Evolutionary conservation across 2,797 vertebrate species (phyloP).

Genomic region (Hoplostethus mediterraneus): DNA sequence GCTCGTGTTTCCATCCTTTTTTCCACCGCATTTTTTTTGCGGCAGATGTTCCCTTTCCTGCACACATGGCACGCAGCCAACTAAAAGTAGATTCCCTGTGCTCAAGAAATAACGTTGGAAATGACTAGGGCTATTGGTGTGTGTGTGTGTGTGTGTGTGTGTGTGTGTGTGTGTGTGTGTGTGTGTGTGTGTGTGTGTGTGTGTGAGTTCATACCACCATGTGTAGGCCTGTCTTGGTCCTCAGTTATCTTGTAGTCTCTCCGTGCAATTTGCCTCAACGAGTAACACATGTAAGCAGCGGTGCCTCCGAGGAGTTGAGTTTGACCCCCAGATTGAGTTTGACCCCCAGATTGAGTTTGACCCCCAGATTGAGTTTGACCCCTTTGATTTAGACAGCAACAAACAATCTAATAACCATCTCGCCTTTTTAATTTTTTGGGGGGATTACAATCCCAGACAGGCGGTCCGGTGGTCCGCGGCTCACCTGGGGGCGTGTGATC

Average conservation of each 20-base stretch:
- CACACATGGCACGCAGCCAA: constrained; percentile 47
- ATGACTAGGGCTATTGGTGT: neutral
- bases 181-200: neutral
- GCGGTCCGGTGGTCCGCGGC: constrained; percentile 5
- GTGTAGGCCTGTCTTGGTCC: too few relatives aligned
- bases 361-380: constrained; percentile 8
- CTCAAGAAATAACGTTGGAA: neutral
- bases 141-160: neutral
- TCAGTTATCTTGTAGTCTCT: too few relatives aligned
- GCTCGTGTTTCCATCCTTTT: constrained; percentile 19
- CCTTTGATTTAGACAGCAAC: constrained; percentile 16
- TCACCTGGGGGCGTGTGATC: constrained; percentile 29
- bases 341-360: neutral
- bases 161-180: neutral
- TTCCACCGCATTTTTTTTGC: constrained; percentile 37
- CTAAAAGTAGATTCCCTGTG: constrained; percentile 6
- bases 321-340: constrained; percentile 13
- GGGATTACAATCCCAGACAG: constrained; percentile 1
- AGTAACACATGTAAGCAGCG: neutral
- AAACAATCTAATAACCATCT: constrained; percentile 14
- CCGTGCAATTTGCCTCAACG: too few relatives aligned
- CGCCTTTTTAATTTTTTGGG: neutral
- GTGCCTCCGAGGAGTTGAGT: neutral
- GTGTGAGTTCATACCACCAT: too few relatives aligned
- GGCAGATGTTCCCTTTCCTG: constrained; percentile 59